phyloP scores from a whole-genome alignment of 2,888 invertebrate genomes.

The Pinctada fucata region DNA sequence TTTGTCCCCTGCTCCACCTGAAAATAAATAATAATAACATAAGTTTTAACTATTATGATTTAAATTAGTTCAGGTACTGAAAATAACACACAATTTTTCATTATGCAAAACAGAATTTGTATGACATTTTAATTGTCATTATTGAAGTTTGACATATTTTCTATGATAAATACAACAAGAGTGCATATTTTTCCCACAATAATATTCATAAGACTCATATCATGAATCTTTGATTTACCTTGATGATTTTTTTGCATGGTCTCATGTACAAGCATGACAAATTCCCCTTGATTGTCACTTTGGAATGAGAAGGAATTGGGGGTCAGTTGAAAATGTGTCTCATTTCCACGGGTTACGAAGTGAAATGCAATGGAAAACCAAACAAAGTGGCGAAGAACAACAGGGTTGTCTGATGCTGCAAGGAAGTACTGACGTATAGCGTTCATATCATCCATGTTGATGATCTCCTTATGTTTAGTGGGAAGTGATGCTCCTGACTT shows the following conservation, averaged over 20 bases:
- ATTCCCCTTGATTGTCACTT: neutral
- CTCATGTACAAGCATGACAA: neutral
- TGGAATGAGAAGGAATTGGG: neutral
- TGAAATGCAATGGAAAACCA: neutral
- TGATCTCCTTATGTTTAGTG: neutral
- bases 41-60: neutral
- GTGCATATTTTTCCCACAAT: too few species aligned
- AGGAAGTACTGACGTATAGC: too few species aligned
- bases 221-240: neutral
- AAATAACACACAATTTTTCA: too few species aligned
- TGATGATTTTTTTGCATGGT: neutral
- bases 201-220: neutral
- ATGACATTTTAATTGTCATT: too few species aligned
- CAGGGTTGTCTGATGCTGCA: neutral
- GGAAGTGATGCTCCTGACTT: neutral
- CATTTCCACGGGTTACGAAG: neutral
- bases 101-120: too few species aligned
- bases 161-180: too few species aligned
- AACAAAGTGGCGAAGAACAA: neutral
- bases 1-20: neutral
- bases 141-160: too few species aligned
- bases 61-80: too few species aligned
- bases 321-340: neutral
- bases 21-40: neutral
- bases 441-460: too few species aligned